Conservation (phyloP, 2,113 vertebrate species). For the Trochalopteron elliotii region DNA sequence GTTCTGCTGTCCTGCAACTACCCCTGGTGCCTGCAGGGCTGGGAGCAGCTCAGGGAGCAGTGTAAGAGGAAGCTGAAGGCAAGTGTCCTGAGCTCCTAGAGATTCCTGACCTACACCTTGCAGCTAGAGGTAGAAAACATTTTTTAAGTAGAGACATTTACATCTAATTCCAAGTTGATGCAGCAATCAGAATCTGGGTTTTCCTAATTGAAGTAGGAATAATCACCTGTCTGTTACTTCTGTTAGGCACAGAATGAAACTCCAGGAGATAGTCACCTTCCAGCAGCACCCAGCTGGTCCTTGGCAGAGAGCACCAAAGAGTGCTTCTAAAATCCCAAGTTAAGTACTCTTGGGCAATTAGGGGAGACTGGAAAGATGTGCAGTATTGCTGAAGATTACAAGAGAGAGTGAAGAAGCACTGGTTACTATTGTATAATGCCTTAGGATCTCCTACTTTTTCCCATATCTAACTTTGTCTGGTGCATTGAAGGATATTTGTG, state of each 20-base stretch:
- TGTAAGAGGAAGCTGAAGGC: not conserved
- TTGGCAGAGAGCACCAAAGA: accelerated
- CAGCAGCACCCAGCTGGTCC: not conserved
- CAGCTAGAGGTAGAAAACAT: not conserved
- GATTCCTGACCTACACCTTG: not conserved
- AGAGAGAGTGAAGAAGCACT: not conserved
- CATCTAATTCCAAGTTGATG: not conserved
- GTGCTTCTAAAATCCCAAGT: not conserved
- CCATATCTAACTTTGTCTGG: not conserved
- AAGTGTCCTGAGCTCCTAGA: not conserved
- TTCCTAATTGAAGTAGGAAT: not conserved
- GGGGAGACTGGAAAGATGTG: not conserved
- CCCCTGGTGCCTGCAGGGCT: not conserved
- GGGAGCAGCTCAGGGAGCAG: not conserved
- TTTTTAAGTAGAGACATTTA: not conserved
- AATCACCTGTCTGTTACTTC: not conserved
- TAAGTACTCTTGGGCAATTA: not conserved
- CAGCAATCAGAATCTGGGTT: not conserved
- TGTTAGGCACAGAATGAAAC: not conserved
- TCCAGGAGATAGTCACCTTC: not conserved
- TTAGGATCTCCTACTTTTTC: not conserved
- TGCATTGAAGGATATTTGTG: not conserved
- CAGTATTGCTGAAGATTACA: not conserved
- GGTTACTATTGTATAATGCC: not conserved
- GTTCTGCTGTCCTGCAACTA: not conserved